Evolutionary conservation across 2,113 vertebrate species (phyloP), one percentile per base, ranked within the genome.

Genomic region (Erythrocercus mccallii): DNA sequence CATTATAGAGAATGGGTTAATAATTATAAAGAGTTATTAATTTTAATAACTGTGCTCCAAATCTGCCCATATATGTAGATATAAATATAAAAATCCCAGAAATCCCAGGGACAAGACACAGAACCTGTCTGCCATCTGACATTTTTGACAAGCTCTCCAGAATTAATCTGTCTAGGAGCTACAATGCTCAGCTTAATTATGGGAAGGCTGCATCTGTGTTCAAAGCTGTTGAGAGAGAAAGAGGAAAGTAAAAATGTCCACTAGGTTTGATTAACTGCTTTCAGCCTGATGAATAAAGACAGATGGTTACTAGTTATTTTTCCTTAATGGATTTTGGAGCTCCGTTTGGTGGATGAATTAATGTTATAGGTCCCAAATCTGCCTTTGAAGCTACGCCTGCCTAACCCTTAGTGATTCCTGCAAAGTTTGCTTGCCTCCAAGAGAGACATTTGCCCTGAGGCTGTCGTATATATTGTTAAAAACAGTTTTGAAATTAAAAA

Each of bases 131-230:
- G 83, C 93, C 81, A 69, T 69, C 84, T 95, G 94, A 96, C 96
- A 81, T 74, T 90, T 90, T 62, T 95, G 94, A 94, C 90, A 94
- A 91, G 74, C 85, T 87, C 81, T 79, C 76, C 84, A 81, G 94
- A 92, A 94, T 94, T 95, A 94, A 95, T 97, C 88, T 90, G 76
- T 88, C 92, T 85, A 82, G 78, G 80, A 87, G 61, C 89, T 81
- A 73, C 95, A 85, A 27, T 94, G 91, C 88, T 95, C 93, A 90
- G 90, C 94, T 97, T 97, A 97, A 97, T 97, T 97, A 97, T 92
- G 93, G 90, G 94, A 96, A 94, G 92, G 73, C 95, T 96, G 95
- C 97, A 97, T 97, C 95, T 97, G 97, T 91, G 96, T 95, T 97
- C 95, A 96, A 97, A 97, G 97, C 96, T 96, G 96, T 95, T 97